A percentile compares a stretch with the other conserved stretches of the same genome.
phyloP scores from a whole-genome alignment of 1,140 invertebrate species.

The Pachypeltis micranthus region DNA sequence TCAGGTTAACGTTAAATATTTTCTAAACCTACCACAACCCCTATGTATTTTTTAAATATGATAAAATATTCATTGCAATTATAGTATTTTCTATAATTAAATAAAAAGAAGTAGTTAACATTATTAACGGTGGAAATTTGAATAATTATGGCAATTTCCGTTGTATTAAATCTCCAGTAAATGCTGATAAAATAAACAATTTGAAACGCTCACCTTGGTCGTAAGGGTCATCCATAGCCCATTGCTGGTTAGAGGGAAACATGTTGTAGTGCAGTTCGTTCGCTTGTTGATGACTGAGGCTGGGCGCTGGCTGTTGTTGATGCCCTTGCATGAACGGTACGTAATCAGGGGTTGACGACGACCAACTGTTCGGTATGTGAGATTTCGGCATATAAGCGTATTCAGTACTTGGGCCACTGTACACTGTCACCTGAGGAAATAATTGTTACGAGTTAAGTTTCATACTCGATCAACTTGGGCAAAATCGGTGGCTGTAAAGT shows the following conservation, averaged over 20 bases:
- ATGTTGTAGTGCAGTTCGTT: not conserved
- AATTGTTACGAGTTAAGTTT: too few relatives aligned
- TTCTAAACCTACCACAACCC: too few relatives aligned
- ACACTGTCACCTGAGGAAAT: not conserved
- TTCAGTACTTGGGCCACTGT: conserved; percentile 1
- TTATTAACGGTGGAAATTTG: too few relatives aligned
- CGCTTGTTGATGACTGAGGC: conserved; percentile 17
- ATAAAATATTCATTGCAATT: too few relatives aligned
- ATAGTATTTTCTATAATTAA: too few relatives aligned
- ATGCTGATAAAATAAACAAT: not conserved
- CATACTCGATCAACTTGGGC: too few relatives aligned
- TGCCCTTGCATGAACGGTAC: not conserved
- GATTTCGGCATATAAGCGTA: not conserved
- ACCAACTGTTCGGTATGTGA: not conserved
- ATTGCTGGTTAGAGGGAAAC: not conserved
- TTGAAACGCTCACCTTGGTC: conserved; percentile 24
- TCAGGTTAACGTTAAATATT: too few relatives aligned
- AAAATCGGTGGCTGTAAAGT: too few relatives aligned
- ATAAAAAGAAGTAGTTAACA: too few relatives aligned
- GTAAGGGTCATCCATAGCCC: conserved; percentile 24
- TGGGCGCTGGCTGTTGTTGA: not conserved
- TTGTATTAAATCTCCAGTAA: too few relatives aligned
- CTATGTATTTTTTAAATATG: too few relatives aligned
- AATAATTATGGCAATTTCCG: too few relatives aligned
- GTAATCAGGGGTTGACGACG: not conserved